Conservation (phyloP, 2,888 invertebrate species). For the Perizoma flavofasciatum region DNA sequence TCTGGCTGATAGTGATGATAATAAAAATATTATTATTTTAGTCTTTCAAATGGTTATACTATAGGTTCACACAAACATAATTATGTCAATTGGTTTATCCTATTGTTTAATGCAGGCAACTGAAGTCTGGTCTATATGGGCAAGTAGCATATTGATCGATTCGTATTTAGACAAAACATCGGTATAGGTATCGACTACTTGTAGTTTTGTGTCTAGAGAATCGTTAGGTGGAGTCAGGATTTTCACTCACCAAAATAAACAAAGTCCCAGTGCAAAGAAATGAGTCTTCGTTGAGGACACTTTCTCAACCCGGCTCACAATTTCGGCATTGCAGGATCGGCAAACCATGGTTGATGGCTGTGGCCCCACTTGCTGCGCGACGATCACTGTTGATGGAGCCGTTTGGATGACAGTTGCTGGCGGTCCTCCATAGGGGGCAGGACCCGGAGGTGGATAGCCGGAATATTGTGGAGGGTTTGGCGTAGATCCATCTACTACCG, state of each 20-base stretch:
- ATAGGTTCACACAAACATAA: too few species aligned
- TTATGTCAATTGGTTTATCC: too few species aligned
- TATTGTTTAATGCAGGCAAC: too few species aligned
- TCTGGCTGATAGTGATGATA: too few species aligned
- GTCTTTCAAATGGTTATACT: too few species aligned
- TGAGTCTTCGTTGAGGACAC: conserved; percentile 14
- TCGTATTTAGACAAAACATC: too few species aligned
- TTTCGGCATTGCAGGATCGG: conserved; percentile 5
- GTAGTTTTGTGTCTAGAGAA: too few species aligned
- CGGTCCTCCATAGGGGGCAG: conserved; percentile 7
- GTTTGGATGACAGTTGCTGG: conserved; percentile 4
- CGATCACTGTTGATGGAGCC: conserved; percentile 1
- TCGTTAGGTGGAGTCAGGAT: not conserved
- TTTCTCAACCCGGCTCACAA: conserved; percentile 10
- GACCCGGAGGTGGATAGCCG: conserved; percentile 16
- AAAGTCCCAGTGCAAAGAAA: conserved; percentile 16
- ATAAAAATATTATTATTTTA: too few species aligned
- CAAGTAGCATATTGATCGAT: too few species aligned
- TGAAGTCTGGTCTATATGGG: too few species aligned
- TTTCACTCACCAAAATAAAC: conserved; percentile 15
- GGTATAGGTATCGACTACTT: too few species aligned
- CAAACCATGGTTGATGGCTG: conserved; percentile 7
- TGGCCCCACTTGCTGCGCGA: conserved; percentile 5
- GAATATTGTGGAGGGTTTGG: conserved; percentile 13
- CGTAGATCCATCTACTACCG: conserved; percentile 30